Conservation (phyloP, 64 coral and sea anemone genomes). For the Dendrophyllia cribrosa region DNA sequence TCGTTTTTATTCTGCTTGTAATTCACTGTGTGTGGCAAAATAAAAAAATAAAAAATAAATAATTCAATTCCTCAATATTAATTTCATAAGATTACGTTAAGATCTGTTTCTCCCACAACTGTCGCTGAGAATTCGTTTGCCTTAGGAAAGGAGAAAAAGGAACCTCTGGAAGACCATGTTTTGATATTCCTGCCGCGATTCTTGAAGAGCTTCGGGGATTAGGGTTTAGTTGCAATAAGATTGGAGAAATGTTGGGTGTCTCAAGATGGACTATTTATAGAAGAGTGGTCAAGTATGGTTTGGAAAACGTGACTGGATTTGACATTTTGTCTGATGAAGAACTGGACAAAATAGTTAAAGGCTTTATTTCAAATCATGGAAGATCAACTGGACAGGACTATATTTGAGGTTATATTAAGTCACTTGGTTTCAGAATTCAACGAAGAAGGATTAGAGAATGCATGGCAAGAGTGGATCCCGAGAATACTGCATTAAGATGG, state of each 20-base stretch:
- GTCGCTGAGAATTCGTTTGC: neutral
- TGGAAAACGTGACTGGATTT: conserved; percentile 48
- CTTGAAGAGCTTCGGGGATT: conserved; percentile 6
- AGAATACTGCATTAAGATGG: neutral
- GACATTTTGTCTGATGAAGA: conserved; percentile 44
- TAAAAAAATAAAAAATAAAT: no score
- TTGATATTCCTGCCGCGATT: conserved; percentile 11
- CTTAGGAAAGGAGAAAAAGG: no score
- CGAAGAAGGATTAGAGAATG: no score
- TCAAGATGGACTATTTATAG: conserved; percentile 65
- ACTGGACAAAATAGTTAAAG: conserved; percentile 49
- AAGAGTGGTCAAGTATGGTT: conserved; percentile 39
- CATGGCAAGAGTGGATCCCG: no score
- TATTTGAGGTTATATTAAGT: conserved; percentile 25
- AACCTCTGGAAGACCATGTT: conserved; percentile 2
- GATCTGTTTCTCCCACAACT: neutral
- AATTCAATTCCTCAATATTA: no score
- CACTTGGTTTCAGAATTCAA: conserved; percentile 28
- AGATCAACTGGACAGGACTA: conserved; percentile 19
- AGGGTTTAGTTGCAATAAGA: conserved; percentile 28
- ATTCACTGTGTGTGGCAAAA: no score
- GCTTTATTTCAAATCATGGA: conserved; percentile 22
- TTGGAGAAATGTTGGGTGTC: conserved; percentile 33
- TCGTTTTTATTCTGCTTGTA: no score
- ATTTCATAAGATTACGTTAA: no score